Evolutionary conservation across 2,797 vertebrate genomes (phyloP), one percentile per base, ranked within the genome.

Genomic region (Hapalemur alaotrensis): DNA sequence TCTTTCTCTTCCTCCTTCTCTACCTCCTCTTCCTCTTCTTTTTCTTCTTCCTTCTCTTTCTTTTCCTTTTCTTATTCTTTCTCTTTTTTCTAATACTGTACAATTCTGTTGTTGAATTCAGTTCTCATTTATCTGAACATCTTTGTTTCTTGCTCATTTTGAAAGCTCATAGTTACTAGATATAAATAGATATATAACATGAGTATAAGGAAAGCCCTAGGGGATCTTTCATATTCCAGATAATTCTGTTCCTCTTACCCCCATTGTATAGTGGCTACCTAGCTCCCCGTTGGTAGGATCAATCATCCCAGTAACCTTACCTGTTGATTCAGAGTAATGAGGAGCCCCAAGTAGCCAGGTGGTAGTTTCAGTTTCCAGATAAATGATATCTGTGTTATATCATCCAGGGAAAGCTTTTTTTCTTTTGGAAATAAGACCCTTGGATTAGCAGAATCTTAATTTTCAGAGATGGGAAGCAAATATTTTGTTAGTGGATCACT

Each of bases 391-490:
- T 52, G 43, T 86, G 20, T 93, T 91, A 35, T 78, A 18, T 65
- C 5, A 70, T 50, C n/a, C 78, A 4, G 13, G 35, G 17, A 10
- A 86, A 50, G 38, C 46, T 50, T 87, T 91, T 90, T 46, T 65
- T 22, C 43, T 5, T 79, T 52, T 93, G n/a, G 4, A 93, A 25
- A 10, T 86, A 89, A 69, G 18, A 28, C 17, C 17, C 12, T 7
- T 91, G 30, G 17, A 59, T 89, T 76, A 83, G 13, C 70, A 93
- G 41, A 28, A 87, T 14, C 48, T 94, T 67, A 38, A 2, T 92
- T 95, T 70, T 67, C n/a, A 23, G 38, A 95, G 25, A 76, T 18
- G 30, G 20, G n/a, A 88, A 92, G 59, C 73, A 89, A 89, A 72
- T 69, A 35, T 87, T 72, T 91, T 94, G 32, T 41, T 92, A 35